These are phyloP conservation scores for Arremon brunneinucha DNA, from an alignment of 2,797 vertebrate genomes.

Conservation along the genomic window DNA sequence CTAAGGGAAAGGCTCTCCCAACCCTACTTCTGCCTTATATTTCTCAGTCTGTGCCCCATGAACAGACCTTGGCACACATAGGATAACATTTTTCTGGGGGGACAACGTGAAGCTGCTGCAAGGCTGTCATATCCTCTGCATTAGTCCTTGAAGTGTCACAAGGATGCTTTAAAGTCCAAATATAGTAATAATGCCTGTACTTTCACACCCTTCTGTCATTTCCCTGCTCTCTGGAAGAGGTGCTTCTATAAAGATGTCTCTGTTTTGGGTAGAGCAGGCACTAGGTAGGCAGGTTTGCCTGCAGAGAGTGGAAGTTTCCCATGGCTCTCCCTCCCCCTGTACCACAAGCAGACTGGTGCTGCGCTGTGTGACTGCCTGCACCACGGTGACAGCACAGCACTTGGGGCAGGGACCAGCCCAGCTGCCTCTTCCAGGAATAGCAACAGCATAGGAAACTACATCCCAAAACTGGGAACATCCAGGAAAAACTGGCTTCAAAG, in stretches of 20 bases:
- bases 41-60: neutral
- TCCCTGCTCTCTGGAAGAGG: neutral
- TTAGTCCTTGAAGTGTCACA: neutral
- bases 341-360: too few species aligned
- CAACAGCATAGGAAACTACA: neutral
- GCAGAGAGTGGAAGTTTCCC: neutral
- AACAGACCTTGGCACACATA: neutral
- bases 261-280: neutral
- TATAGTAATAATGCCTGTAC: neutral
- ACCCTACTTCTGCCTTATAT: neutral
- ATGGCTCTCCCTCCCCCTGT: neutral
- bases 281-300: neutral
- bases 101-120: neutral
- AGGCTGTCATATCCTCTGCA: neutral
- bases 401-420: fast-evolving
- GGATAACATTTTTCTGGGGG: neutral
- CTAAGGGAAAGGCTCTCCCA: neutral
- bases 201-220: fast-evolving
- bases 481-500: neutral
- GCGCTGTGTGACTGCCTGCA: fast-evolving
- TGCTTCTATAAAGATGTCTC: fast-evolving
- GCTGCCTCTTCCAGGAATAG: neutral
- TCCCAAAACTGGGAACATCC: neutral
- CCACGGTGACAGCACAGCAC: fast-evolving
- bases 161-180: neutral